Conservation (phyloP, 2,888 invertebrate species). For the Hemaris fuciformis region DNA sequence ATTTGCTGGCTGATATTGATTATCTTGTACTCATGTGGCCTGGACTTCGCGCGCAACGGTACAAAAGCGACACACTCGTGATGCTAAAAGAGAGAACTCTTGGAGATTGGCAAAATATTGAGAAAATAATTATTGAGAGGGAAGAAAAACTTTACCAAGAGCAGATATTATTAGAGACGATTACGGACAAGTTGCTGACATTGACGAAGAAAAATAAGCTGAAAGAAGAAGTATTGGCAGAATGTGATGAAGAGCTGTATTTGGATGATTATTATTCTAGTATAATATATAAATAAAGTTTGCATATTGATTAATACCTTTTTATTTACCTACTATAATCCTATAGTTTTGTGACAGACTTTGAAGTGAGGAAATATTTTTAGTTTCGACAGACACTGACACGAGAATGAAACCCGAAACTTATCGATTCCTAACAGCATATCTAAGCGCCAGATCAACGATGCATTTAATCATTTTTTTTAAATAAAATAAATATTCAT, state of each 20-base stretch:
- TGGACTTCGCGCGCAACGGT: not conserved
- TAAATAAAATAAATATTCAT: too few relatives aligned
- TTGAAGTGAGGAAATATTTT: too few relatives aligned
- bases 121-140: not conserved
- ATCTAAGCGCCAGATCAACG: too few relatives aligned
- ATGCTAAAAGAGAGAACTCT: not conserved
- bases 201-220: constrained; percentile 5
- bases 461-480: too few relatives aligned
- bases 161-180: not conserved
- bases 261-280: constrained; percentile 4
- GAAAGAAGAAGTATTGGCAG: not conserved
- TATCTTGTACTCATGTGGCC: not conserved
- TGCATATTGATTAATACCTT: not conserved
- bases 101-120: not conserved
- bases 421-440: too few relatives aligned
- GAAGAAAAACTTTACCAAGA: not conserved
- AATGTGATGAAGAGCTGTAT: not conserved
- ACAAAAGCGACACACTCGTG: not conserved
- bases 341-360: too few relatives aligned
- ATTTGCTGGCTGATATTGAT: not conserved
- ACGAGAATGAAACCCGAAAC: too few relatives aligned
- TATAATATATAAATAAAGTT: not conserved
- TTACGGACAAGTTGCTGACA: constrained; percentile 7
- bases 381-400: too few relatives aligned
- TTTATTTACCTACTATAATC: not conserved